phyloP scores from a whole-genome alignment of 2,797 vertebrate species.

The Helarctos malayanus region DNA sequence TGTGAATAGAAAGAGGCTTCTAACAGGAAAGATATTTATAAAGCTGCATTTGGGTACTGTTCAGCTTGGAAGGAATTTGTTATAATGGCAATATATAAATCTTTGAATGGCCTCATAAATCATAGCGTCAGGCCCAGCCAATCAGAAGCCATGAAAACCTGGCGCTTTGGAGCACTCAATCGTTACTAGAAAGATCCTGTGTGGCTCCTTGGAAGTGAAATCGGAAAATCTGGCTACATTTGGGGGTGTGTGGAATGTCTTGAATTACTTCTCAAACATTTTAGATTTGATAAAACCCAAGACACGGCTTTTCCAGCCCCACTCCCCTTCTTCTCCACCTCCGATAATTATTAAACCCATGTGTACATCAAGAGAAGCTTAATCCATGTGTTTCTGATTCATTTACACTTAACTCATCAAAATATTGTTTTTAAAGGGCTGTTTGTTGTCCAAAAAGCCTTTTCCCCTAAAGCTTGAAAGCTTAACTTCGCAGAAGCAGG shows the following conservation, averaged over 20 bases:
- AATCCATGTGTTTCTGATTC: constrained; percentile 88
- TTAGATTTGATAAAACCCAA: constrained; percentile 86
- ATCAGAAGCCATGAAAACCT: constrained; percentile 58
- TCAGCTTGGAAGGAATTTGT: constrained; percentile 83
- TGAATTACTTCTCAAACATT: constrained; percentile 85
- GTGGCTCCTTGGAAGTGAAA: constrained; percentile 76
- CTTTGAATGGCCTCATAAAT: constrained; percentile 83
- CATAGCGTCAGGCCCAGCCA: neutral
- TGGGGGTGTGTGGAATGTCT: constrained; percentile 83
- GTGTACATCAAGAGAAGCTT: constrained; percentile 84
- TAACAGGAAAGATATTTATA: constrained; percentile 77
- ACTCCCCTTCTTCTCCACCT: constrained; percentile 50
- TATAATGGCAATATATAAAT: constrained; percentile 86
- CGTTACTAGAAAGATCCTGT: constrained; percentile 73
- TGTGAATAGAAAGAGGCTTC: constrained; percentile 77
- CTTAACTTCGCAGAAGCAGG: constrained; percentile 77
- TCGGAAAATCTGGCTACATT: constrained; percentile 83
- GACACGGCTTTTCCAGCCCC: constrained; percentile 75
- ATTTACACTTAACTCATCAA: constrained; percentile 88
- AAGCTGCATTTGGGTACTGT: constrained; percentile 62
- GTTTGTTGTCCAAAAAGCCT: constrained; percentile 84
- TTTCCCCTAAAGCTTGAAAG: constrained; percentile 81
- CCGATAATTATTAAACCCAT: constrained; percentile 85
- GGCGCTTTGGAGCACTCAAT: constrained; percentile 20
- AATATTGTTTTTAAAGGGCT: constrained; percentile 86